Conservation (phyloP, 2,113 vertebrate species). For the Pseudonaja textilis region DNA sequence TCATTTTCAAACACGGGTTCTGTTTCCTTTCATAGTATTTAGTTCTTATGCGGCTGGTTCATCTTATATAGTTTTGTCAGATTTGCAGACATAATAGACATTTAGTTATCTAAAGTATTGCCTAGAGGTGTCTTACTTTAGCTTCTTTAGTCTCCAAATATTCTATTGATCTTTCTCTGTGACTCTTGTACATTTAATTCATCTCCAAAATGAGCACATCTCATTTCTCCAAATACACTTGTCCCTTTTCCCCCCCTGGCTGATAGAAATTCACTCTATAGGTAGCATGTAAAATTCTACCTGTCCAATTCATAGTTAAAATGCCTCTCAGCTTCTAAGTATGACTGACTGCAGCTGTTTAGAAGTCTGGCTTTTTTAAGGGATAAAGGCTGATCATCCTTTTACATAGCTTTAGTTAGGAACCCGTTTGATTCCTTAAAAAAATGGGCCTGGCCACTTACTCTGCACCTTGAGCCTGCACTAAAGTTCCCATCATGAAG, state of each 20-base stretch:
- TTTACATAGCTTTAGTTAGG: neutral
- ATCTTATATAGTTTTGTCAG: neutral
- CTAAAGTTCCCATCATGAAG: constrained; percentile 10
- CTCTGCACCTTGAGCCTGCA: neutral
- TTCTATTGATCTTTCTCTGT: neutral
- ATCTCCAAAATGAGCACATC: neutral
- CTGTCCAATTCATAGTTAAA: neutral
- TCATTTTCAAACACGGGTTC: neutral
- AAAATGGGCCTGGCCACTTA: neutral
- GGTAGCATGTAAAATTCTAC: neutral
- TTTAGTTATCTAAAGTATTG: neutral
- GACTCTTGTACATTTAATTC: neutral
- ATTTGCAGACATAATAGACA: neutral
- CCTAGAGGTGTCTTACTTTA: neutral
- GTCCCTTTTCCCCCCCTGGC: neutral
- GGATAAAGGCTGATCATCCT: neutral
- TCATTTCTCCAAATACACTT: neutral
- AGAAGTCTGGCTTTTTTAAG: neutral
- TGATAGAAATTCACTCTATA: neutral
- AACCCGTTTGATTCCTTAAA: neutral
- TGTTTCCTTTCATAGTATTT: neutral
- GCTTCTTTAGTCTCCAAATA: neutral
- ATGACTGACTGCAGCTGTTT: neutral
- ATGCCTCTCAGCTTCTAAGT: neutral
- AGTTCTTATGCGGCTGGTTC: neutral